Base-by-base conservation (phyloP, 1,140 invertebrate genomes). In the Druon quercuslanigerum region DNA sequence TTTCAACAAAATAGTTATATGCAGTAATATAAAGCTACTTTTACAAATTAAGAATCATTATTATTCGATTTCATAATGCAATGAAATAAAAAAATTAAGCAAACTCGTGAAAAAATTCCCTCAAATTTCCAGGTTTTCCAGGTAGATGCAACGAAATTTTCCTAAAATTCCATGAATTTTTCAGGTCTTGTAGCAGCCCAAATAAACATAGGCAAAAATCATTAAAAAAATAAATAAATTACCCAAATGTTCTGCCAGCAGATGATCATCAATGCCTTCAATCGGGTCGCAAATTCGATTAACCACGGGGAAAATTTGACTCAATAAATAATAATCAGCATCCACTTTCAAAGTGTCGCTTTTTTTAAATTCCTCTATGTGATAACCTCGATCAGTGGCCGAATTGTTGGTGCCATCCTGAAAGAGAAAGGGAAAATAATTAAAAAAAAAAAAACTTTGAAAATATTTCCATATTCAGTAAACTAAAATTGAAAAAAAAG, bases 261-360 rank as follows among this genome's bases (percentile, higher is more conserved):
- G 93, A 72, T 95, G 95, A 33, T 96, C 94, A 92, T 99, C 98
- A 73, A 97, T 96, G 3, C 97, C 97, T 82, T 99, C 97, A 50
- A 99, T 97, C 16, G 98, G 98, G 79, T 99, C 97, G 87, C 97
- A 98, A 80, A 99, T 94, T 77, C 99, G 93, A 16, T 96, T 95
- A 73, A 99, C 94, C 0, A 99, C 98, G 0, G 98, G 98, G 89
- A 99, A 97, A 46, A 99, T 94, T 92, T 98, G 97, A 86, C 96
- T 94, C 0, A 94, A 92, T 66, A 98, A 88, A 91, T 98, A 98
- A 90, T 98, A 98, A 75, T 94, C 93, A 3, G 93, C 92, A 88
- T 98, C 97, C 16, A 97, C 92, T 91, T 95, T 96, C 0, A 97
- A 90, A 51, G 90, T 91, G 76, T 93, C 92, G 9, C 92, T 93